Percentiles rank a stretch among this genome's conserved stretches.
Conservation (phyloP, 2,888 invertebrate genomes). For the Drosophila limbata region DNA sequence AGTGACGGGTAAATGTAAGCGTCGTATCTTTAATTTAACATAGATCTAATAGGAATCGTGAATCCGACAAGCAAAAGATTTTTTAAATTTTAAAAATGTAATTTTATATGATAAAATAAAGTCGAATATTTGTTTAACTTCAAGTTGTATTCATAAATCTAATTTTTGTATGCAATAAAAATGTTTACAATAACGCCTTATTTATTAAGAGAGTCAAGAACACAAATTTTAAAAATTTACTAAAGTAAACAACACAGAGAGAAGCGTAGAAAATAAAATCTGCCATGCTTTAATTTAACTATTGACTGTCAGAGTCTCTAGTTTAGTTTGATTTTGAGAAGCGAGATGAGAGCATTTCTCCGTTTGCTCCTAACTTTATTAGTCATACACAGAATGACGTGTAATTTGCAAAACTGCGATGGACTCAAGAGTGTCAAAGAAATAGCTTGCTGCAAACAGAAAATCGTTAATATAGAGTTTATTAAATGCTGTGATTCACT, state of each 20-base stretch:
- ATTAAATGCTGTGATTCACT: neutral
- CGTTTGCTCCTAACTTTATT: neutral
- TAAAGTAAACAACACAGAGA: neutral
- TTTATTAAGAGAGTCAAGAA: too few relatives aligned
- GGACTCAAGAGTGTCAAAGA: neutral
- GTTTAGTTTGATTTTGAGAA: neutral
- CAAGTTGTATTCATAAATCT: too few relatives aligned
- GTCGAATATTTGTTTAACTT: too few relatives aligned
- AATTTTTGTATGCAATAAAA: too few relatives aligned
- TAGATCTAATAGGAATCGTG: too few relatives aligned
- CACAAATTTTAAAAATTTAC: too few relatives aligned
- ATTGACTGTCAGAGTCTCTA: neutral
- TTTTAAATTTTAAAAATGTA: too few relatives aligned
- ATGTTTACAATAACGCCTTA: too few relatives aligned
- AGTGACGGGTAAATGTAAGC: neutral
- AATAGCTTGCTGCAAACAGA: neutral
- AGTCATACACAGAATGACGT: neutral
- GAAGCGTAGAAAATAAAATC: neutral
- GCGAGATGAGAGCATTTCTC: slow-evolving; percentile 1
- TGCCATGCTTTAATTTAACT: neutral
- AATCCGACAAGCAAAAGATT: too few relatives aligned
- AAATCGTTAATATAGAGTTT: neutral
- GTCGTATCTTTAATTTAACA: too few relatives aligned
- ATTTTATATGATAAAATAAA: too few relatives aligned
- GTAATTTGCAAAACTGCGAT: neutral